Evolutionary conservation across 2,113 vertebrate species (phyloP).

Genomic region (Raja brachyura): DNA sequence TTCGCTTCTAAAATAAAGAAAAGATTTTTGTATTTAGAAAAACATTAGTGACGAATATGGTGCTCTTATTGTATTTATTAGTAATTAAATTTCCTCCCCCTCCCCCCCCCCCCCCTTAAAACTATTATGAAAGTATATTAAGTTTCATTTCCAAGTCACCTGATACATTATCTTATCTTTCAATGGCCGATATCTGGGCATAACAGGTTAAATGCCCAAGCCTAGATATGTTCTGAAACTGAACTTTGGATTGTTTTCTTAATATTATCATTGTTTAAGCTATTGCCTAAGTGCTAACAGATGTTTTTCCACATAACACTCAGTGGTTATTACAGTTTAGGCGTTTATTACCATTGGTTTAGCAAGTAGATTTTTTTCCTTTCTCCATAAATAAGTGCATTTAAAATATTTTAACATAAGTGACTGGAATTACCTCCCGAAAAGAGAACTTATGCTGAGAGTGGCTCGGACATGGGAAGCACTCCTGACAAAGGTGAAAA

Average conservation of each 20-base stretch:
- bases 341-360: not conserved
- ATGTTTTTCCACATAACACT: not conserved
- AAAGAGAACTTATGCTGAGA: slow-evolving; percentile 50
- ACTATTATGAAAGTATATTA: not conserved
- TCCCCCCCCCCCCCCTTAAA: not conserved
- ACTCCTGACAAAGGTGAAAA: slow-evolving; percentile 58
- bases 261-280: not conserved
- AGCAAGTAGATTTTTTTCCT: not conserved
- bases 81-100: not conserved
- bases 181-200: not conserved
- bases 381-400: not conserved
- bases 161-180: not conserved
- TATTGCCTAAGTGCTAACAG: not conserved
- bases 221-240: not conserved
- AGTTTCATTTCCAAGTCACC: not conserved
- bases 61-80: not conserved
- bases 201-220: not conserved
- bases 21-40: not conserved
- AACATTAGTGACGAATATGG: not conserved
- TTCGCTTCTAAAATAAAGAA: slow-evolving; percentile 54
- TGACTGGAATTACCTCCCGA: slow-evolving; percentile 49
- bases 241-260: not conserved
- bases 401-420: not conserved
- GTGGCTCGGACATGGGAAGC: slow-evolving; percentile 49
- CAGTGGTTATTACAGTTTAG: not conserved